Percentiles rank a stretch among this genome's conserved stretches.
phyloP scores from a whole-genome alignment of 2,888 invertebrate genomes.

The Nasonovia ribisnigri region DNA sequence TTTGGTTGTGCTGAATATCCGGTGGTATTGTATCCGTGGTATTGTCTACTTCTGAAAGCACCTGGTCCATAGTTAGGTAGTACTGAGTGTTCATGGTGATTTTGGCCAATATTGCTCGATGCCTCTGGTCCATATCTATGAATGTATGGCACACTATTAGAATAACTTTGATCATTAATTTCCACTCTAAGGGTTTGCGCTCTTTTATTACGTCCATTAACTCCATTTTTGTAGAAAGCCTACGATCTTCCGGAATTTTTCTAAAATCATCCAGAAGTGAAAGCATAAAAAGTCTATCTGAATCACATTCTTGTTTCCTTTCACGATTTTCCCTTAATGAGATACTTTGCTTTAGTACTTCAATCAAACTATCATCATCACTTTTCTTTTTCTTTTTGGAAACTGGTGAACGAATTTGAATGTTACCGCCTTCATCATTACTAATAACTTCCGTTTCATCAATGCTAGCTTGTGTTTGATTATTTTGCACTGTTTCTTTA shows the following conservation, averaged over 20 bases:
- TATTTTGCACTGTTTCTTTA: background rate
- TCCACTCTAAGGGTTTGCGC: conserved; percentile 5
- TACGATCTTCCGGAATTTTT: conserved; percentile 18
- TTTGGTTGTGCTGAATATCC: background rate
- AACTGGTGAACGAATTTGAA: conserved; percentile 23
- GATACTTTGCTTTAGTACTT: conserved; percentile 21
- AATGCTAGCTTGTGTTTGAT: conserved; percentile 1
- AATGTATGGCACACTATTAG: background rate
- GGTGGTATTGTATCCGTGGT: too few species aligned
- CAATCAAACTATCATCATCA: conserved; percentile 18
- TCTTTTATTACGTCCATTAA: conserved; percentile 16
- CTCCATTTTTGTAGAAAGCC: conserved; percentile 33
- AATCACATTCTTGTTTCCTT: conserved; percentile 14
- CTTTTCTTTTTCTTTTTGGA: conserved; percentile 27
- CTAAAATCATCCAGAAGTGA: conserved; percentile 23
- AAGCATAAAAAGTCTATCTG: conserved; percentile 28
- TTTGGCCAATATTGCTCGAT: conserved; percentile 1
- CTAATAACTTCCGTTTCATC: conserved; percentile 2
- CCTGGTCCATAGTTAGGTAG: conserved; percentile 1
- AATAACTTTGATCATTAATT: conserved; percentile 17
- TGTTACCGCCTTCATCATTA: conserved; percentile 1
- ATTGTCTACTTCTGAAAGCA: background rate
- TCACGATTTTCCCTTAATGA: conserved; percentile 16
- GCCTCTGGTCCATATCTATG: background rate
- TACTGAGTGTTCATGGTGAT: conserved; percentile 3